These are phyloP conservation scores for Sorex fumeus DNA, from an alignment of 2,113 vertebrate genomes.

Conservation along the genomic window DNA sequence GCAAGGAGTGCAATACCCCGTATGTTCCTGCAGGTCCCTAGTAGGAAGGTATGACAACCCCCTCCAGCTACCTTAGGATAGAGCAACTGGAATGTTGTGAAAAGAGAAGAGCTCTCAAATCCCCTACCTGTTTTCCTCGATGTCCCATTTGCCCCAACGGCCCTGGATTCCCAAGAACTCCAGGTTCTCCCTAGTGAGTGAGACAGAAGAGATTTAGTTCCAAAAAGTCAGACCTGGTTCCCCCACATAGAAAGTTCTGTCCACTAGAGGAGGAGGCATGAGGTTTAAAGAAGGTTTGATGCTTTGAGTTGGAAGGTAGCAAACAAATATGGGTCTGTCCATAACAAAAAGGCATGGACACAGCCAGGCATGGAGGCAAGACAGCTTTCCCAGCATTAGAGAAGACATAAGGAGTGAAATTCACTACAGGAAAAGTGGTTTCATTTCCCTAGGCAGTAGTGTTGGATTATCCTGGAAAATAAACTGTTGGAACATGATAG, in stretches of 20 bases:
- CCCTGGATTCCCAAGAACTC: slow-evolving; percentile 86
- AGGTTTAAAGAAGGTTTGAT: neutral
- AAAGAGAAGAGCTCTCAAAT: neutral
- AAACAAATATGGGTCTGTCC: neutral
- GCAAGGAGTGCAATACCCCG: neutral
- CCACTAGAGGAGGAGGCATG: neutral
- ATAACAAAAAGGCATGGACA: neutral
- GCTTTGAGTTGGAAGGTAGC: neutral
- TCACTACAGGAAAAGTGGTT: neutral
- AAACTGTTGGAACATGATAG: neutral
- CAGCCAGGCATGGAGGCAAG: neutral
- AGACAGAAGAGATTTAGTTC: neutral
- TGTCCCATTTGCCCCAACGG: slow-evolving; percentile 71
- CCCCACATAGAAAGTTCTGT: neutral
- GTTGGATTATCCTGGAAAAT: neutral
- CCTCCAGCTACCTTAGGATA: neutral
- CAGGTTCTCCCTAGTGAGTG: slow-evolving; percentile 90
- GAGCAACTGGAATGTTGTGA: neutral
- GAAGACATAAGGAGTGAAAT: neutral
- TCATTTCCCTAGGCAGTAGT: neutral
- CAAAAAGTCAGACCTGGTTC: neutral
- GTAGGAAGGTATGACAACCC: accelerated
- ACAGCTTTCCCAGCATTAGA: neutral
- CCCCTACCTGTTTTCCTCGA: slow-evolving; percentile 80
- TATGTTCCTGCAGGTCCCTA: neutral